A percentile compares a stretch with the other conserved stretches of the same genome.
These are phyloP conservation scores for Phymanthus crucifer DNA, from an alignment of 92 coral and sea anemone species.

Conservation along the genomic window DNA sequence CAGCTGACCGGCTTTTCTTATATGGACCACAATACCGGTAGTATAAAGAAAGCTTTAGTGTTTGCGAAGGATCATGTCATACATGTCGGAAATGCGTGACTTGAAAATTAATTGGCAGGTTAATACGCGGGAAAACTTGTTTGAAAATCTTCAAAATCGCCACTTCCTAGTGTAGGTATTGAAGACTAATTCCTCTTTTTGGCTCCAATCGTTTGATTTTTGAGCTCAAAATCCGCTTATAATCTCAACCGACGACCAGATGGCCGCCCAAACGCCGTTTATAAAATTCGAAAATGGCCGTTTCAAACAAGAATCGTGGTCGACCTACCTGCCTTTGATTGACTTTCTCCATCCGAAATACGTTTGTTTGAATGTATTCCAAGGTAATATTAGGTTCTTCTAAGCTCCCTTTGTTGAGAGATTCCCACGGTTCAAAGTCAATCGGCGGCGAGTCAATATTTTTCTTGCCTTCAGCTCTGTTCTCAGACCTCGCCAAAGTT, in stretches of 20 bases:
- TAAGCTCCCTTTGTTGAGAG: background rate
- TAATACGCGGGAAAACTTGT: conserved; percentile 27
- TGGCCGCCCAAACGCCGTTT: conserved; percentile 9
- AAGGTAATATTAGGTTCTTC: background rate
- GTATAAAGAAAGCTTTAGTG: conserved; percentile 7
- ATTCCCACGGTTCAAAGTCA: background rate
- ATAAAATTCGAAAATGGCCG: background rate
- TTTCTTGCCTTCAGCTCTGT: background rate
- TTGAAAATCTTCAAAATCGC: conserved; percentile 21
- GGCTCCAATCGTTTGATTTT: background rate
- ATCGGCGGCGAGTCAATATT: background rate
- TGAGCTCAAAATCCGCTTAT: background rate
- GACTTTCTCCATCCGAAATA: conserved; percentile 2
- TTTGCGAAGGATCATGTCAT: conserved; percentile 22
- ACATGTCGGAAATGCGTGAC: conserved; percentile 33
- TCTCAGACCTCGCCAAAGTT: background rate
- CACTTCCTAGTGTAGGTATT: background rate
- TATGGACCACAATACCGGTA: conserved; percentile 6
- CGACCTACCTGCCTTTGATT: background rate
- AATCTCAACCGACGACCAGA: background rate
- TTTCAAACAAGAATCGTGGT: background rate
- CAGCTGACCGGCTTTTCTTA: conserved; percentile 53
- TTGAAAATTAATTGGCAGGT: conserved; percentile 8
- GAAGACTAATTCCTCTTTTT: background rate
- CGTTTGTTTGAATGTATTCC: background rate